Conservation (phyloP, 2,797 vertebrate species). For the Eremophila alpestris region DNA sequence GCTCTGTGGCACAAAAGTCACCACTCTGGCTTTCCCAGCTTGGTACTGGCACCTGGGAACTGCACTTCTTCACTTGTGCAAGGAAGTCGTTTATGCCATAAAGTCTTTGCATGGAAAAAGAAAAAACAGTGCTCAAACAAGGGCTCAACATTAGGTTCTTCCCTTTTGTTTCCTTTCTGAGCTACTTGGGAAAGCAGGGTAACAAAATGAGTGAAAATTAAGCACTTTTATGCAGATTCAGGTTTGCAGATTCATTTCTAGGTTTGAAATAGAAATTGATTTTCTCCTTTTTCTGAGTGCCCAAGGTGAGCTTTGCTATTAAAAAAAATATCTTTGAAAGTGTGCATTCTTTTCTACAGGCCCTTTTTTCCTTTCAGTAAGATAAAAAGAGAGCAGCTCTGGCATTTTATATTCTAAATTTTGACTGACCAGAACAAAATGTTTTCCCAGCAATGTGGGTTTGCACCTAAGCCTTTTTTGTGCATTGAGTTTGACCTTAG, state of each 20-base stretch:
- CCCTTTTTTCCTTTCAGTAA: neutral
- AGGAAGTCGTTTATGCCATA: neutral
- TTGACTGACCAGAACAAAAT: slow-evolving; percentile 11
- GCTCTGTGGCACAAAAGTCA: neutral
- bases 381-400: neutral
- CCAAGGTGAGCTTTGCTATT: neutral
- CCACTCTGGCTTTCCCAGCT: neutral
- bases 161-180: neutral
- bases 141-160: neutral
- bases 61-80: neutral
- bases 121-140: neutral
- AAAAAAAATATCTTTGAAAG: neutral
- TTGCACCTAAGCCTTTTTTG: slow-evolving; percentile 6
- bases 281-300: neutral
- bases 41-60: rapidly evolving
- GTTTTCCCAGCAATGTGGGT: neutral
- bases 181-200: neutral
- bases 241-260: neutral
- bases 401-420: neutral
- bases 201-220: neutral
- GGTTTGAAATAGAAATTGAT: neutral
- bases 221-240: neutral
- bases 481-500: slow-evolving; percentile 18
- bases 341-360: neutral
- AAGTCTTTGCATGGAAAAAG: neutral